Base-by-base conservation (phyloP, 2,888 invertebrate genomes). In the Eilema griseolum region DNA sequence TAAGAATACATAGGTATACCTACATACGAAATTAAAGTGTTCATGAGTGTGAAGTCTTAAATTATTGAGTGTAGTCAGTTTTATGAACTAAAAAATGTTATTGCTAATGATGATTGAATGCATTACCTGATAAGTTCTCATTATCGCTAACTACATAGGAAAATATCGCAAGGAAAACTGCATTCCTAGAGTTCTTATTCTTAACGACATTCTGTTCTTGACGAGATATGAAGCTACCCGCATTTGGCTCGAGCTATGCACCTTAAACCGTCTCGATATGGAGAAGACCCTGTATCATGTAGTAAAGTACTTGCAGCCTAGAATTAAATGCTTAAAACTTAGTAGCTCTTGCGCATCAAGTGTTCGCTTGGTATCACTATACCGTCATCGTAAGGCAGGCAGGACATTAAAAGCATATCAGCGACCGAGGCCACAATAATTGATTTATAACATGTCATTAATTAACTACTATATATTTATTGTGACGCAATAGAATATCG, bases 401-500 rank as follows among this genome's bases (percentile, higher is more conserved):
- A 82, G 72, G 77, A 84, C 82, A 81, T 78, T 83, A 69, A 70
- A 67, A 60, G 83, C 72, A 80, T 82, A 82, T 82, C 82, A 72
- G 63, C 31, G 11, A 63, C 60, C 72, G 81, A 74, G 81, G 81
- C 73, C 74, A 57, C 64, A 59, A 73, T 79, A 79, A 81, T 80
- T 79, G 80, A 83, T 84, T 82, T 84, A 83, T 84, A 82, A 82
- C 80, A 74, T 73, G 73, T 65, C 69, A 77, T 85, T 77, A 85
- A 82, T 81, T 77, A 74, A 69, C 60, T 33, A 72, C 75, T 68
- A 66, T 41, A 41, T 41, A 24, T 60, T 24, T 37, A 66, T 57
- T 33, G 31, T 31, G 61, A 20, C 26, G 24, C 26, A 59, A 59
- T 3, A 26, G 24, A 59, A 59, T n/a, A 52, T 52, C n/a, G 52